Conservation (phyloP, 2,113 vertebrate genomes). For the Melozone crissalis region DNA sequence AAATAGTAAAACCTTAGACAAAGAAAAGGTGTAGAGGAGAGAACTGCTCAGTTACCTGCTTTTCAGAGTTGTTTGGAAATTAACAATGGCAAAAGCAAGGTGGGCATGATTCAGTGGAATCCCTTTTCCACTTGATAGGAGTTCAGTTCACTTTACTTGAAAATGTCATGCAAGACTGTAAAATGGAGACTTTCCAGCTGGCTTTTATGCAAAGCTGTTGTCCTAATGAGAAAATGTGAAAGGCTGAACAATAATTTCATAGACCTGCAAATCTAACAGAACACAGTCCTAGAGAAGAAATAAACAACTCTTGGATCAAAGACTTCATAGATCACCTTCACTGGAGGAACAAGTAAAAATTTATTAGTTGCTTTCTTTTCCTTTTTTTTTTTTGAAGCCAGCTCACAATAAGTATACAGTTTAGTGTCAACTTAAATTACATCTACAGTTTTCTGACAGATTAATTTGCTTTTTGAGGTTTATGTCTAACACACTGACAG, state of each 20-base stretch:
- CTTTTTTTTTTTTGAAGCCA: not conserved
- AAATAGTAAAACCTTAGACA: not conserved
- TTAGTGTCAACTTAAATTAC: slow-evolving; percentile 72
- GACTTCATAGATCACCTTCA: slow-evolving; percentile 40
- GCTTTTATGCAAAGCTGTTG: slow-evolving; percentile 60
- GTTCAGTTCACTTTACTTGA: slow-evolving; percentile 29
- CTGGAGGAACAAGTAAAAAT: slow-evolving; percentile 56
- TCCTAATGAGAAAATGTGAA: slow-evolving; percentile 71
- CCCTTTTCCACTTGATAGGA: not conserved
- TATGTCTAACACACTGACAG: slow-evolving; percentile 74
- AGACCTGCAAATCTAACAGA: slow-evolving; percentile 66
- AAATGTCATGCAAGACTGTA: slow-evolving; percentile 25
- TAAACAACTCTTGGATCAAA: slow-evolving; percentile 70
- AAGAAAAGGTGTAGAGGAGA: not conserved
- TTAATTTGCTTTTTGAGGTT: slow-evolving; percentile 73
- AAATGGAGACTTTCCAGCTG: slow-evolving; percentile 65
- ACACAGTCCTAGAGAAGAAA: slow-evolving; percentile 58
- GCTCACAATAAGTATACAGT: slow-evolving; percentile 49
- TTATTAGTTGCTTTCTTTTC: slow-evolving; percentile 36
- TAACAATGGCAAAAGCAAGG: not conserved
- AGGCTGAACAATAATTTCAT: slow-evolving; percentile 67
- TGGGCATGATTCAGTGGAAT: not conserved
- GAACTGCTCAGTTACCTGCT: not conserved
- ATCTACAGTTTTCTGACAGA: slow-evolving; percentile 65
- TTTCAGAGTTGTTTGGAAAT: slow-evolving; percentile 3